Percentiles rank a stretch among this genome's conserved stretches.
Evolutionary conservation across 2,888 invertebrate genomes (phyloP).

Genomic region (Ichneumoninae sp.): DNA sequence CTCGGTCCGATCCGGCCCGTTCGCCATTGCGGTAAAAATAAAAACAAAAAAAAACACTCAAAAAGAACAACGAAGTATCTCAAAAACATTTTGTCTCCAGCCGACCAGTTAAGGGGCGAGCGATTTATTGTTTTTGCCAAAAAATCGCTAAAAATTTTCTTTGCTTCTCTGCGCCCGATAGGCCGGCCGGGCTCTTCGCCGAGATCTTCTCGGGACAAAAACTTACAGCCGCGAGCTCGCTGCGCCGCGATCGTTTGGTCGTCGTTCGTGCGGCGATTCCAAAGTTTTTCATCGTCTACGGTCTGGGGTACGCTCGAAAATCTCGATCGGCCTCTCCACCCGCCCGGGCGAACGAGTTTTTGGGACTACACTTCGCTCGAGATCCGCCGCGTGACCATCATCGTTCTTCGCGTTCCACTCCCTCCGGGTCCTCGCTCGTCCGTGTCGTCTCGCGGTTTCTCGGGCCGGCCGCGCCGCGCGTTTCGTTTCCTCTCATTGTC

Average conservation of each 20-base stretch:
- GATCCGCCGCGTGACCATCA: slow-evolving; percentile 33
- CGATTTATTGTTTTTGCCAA: slow-evolving; percentile 3
- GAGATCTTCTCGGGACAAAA: slow-evolving; percentile 34
- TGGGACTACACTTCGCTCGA: slow-evolving; percentile 26
- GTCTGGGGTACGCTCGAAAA: slow-evolving; percentile 55
- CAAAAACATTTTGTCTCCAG: slow-evolving; percentile 1
- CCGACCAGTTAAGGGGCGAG: neutral
- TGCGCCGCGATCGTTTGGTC: slow-evolving; percentile 16
- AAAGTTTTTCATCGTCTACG: slow-evolving; percentile 67
- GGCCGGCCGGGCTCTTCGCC: slow-evolving; percentile 10
- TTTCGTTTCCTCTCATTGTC: slow-evolving; percentile 61
- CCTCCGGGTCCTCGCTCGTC: slow-evolving; percentile 8
- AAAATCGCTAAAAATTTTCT: neutral
- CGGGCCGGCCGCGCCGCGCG: slow-evolving; percentile 20
- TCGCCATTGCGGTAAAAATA: neutral
- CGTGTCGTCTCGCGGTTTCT: slow-evolving; percentile 31
- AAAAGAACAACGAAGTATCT: neutral
- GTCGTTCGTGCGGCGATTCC: slow-evolving; percentile 62
- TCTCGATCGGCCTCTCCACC: slow-evolving; percentile 45
- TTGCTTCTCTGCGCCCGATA: neutral
- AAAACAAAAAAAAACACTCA: neutral
- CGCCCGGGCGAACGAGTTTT: slow-evolving; percentile 60
- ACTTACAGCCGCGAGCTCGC: slow-evolving; percentile 10
- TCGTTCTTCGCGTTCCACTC: slow-evolving; percentile 32
- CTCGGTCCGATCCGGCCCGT: too few relatives aligned